Evolutionary conservation across 30 jellyfish, hydroid and myxozoan species (phyloP).

Genomic region (Catostylus mosaicus): DNA sequence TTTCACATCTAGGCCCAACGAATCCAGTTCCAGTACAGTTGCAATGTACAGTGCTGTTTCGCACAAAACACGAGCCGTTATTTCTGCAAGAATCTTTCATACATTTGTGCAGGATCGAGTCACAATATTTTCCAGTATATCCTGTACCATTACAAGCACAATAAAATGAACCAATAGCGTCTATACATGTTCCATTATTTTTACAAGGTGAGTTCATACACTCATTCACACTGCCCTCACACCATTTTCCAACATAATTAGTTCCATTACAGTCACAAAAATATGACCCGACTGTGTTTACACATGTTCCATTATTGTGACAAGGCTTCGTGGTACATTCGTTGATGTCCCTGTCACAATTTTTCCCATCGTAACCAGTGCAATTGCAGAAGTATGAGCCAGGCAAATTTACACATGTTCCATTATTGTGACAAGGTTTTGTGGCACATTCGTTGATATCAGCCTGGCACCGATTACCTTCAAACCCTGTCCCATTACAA

Average conservation of each 20-base stretch:
- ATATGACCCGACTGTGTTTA: slow-evolving; percentile 21
- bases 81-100: slow-evolving; percentile 26
- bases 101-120: slow-evolving; percentile 5
- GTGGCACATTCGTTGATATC: slow-evolving; percentile 47
- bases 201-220: slow-evolving; percentile 16
- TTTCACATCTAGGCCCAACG: slow-evolving; percentile 33
- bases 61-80: slow-evolving; percentile 37
- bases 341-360: slow-evolving; percentile 30
- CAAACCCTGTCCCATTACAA: slow-evolving; percentile 49
- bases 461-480: slow-evolving; percentile 33
- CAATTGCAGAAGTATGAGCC: slow-evolving; percentile 63
- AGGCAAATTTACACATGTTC: slow-evolving; percentile 43
- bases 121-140: slow-evolving; percentile 60
- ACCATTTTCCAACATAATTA: slow-evolving; percentile 35
- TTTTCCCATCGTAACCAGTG: slow-evolving; percentile 48
- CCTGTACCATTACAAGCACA: slow-evolving; percentile 58
- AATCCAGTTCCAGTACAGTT: slow-evolving; percentile 57
- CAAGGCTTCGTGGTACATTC: slow-evolving; percentile 46
- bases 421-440: slow-evolving; percentile 64
- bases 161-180: slow-evolving; percentile 23
- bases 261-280: slow-evolving; percentile 50
- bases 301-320: slow-evolving; percentile 41
- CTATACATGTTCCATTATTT: slow-evolving; percentile 53
- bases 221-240: slow-evolving; percentile 34
- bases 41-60: slow-evolving; percentile 13